Evolutionary conservation across 1,140 invertebrate genomes (phyloP), one percentile per base, ranked within the genome.

Genomic region (Ptiloglossa arizonensis): DNA sequence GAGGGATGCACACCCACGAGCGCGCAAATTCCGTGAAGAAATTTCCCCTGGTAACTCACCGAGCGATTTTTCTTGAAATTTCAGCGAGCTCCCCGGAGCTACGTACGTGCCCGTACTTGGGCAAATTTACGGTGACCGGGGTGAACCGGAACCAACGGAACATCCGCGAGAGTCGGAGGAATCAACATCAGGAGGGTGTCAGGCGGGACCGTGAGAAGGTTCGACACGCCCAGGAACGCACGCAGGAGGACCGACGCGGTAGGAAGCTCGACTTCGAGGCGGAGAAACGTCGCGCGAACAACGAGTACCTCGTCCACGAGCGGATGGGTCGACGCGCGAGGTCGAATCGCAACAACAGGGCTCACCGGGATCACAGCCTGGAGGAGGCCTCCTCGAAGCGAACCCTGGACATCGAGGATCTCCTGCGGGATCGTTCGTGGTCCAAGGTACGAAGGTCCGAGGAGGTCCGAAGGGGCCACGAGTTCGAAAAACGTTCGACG

Each of bases 91-190:
- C 94, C 5, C 93, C 95, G 50, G 94, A 94, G 66, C 94, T 94
- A 8, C 91, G 94, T 75, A 93, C 94, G 44, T 96, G 96, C 89
- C 96, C 96, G 0, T 94, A 96, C 86, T 89, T 95, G 81, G 95
- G 95, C 0, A 94, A 95, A 81, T 96, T 95, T 90, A 93, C 93
- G 19, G 94, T 96, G 22, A 94, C 94, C 27, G 94, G 91, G n/a
- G 83, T 93, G 60, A 91, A 92, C 81, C 88, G 89, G 56, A 92
- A 90, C 73, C 91, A 90, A 63, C 86, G 91, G 67, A 91, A 93
- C 86, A 93, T 93, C 17, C 89, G 94, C 29, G 92, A 94, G 27
- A 85, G 79, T 29, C 79, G 83, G 4, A 70, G 67, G 41, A 63
- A 56, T 60, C 83, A 85, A 87, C 83, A 92, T 8, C 82, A 84